Evolutionary conservation across 1,140 invertebrate genomes (phyloP).

Genomic region (Mamestra configurata): DNA sequence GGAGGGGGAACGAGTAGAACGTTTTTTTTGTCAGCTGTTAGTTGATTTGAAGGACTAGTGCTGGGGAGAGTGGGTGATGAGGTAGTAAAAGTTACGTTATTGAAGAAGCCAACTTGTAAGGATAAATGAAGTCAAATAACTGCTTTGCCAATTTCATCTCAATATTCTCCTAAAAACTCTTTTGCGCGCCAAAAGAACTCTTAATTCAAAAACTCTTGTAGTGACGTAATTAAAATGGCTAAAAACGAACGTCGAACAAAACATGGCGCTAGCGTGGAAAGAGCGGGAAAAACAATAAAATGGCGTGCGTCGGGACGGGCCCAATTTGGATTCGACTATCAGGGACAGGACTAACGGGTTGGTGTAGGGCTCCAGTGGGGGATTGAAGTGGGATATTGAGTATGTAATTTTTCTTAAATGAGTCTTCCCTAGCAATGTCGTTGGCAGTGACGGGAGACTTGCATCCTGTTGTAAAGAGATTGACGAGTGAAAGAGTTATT

Average conservation of each 20-base stretch:
- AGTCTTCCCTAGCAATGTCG: no score
- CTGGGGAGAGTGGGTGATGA: not conserved
- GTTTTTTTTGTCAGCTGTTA: not conserved
- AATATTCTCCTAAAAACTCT: not conserved
- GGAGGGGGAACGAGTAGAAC: not conserved
- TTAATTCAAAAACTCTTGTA: constrained; percentile 18
- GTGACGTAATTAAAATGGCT: constrained; percentile 48
- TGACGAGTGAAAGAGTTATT: no score
- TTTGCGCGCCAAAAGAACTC: not conserved
- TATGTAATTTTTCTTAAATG: not conserved
- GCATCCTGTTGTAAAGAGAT: no score
- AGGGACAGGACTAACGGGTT: constrained; percentile 28
- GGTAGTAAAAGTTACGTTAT: not conserved
- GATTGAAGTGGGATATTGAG: not conserved
- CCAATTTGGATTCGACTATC: constrained; percentile 67
- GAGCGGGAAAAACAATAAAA: constrained; percentile 42
- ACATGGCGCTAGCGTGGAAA: constrained; percentile 8
- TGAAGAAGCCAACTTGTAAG: no score
- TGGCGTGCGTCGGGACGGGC: constrained; percentile 30
- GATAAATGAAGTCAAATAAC: not conserved
- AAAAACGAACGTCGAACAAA: constrained; percentile 43
- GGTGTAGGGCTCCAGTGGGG: not conserved
- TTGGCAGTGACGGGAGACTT: no score
- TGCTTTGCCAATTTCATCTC: not conserved
- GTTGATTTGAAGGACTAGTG: not conserved